These are phyloP conservation scores for Dendronephthya gigantea DNA, from an alignment of 64 coral and sea anemone species.

Conservation along the genomic window DNA sequence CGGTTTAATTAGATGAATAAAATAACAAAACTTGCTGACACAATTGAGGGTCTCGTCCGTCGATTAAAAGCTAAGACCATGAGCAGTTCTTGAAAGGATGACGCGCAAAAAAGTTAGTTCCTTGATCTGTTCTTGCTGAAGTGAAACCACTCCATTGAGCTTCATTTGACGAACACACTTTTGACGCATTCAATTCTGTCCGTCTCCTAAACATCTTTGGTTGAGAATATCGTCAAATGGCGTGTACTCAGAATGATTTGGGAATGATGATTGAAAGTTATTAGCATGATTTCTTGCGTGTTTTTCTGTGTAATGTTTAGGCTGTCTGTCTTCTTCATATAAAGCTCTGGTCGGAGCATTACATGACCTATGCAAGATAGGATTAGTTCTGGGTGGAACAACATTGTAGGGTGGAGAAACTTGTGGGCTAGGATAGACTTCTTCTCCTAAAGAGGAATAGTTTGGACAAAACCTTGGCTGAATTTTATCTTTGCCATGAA, in stretches of 20 bases:
- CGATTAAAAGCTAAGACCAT: not conserved
- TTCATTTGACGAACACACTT: not conserved
- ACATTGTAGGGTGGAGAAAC: not conserved
- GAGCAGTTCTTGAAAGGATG: not conserved
- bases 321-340: not conserved
- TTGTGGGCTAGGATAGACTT: not conserved
- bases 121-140: not conserved
- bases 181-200: not conserved
- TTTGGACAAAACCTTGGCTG: not conserved
- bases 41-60: no score
- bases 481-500: not conserved
- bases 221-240: not conserved
- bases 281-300: not conserved
- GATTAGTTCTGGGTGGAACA: not conserved
- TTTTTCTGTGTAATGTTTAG: not conserved
- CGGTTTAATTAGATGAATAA: not conserved
- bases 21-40: no score
- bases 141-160: not conserved
- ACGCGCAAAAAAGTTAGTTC: not conserved
- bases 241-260: not conserved
- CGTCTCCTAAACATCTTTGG: not conserved
- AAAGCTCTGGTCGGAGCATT: no score
- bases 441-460: not conserved
- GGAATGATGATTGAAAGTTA: not conserved
- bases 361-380: not conserved